A percentile compares a stretch with the other conserved stretches of the same genome.
Evolutionary conservation across 2,888 invertebrate genomes (phyloP).

Genomic region (Macrophya alboannulata): DNA sequence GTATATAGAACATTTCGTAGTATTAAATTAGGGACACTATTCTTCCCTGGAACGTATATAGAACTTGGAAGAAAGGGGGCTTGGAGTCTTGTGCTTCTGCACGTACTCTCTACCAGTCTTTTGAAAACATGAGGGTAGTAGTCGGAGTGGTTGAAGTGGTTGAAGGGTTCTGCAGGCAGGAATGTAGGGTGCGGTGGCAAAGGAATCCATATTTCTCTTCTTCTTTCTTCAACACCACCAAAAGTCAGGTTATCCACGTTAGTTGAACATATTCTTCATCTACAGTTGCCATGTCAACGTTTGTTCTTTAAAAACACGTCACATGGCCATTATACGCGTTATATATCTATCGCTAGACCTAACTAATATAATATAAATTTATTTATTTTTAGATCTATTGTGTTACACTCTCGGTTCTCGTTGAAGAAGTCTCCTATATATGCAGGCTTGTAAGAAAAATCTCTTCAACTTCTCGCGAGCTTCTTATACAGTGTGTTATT

Average conservation of each 20-base stretch:
- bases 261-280: slow-evolving; percentile 17
- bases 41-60: neutral
- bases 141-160: slow-evolving; percentile 33
- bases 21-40: slow-evolving; percentile 10
- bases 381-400: slow-evolving; percentile 37
- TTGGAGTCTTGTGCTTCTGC: slow-evolving; percentile 33
- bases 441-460: neutral
- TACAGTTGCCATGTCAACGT: neutral
- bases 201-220: slow-evolving; percentile 26
- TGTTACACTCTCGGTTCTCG: neutral
- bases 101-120: slow-evolving; percentile 18
- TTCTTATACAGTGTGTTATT: neutral
- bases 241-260: neutral
- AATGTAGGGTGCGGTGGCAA: slow-evolving; percentile 18
- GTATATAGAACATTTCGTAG: neutral
- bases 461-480: neutral
- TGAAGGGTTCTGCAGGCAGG: slow-evolving; percentile 27
- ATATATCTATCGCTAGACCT: neutral
- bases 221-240: neutral
- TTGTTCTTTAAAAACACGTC: neutral
- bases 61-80: neutral
- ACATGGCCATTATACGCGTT: neutral
- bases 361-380: slow-evolving; percentile 9
- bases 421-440: neutral
- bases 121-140: slow-evolving; percentile 36